phyloP scores from a whole-genome alignment of 1,140 invertebrate species.

The Idris sp. region DNA sequence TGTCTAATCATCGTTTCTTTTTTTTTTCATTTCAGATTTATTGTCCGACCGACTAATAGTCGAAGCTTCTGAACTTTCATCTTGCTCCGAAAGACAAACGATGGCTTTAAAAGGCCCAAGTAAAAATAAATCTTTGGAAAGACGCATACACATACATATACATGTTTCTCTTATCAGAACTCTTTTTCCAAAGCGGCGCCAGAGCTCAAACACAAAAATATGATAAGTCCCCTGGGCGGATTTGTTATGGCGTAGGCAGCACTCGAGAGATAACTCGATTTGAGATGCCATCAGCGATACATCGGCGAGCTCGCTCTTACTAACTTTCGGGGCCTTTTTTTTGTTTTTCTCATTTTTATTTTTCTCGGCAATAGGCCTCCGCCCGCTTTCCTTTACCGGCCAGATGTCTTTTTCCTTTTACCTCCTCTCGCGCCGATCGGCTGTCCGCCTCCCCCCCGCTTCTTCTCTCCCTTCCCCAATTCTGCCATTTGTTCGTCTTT shows the following conservation, averaged over 20 bases:
- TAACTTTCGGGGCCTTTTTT: slow-evolving; percentile 71
- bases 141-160: too few relatives aligned
- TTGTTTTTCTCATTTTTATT: too few relatives aligned
- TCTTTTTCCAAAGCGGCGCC: slow-evolving; percentile 16
- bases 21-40: too few relatives aligned
- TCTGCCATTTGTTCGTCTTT: slow-evolving; percentile 16
- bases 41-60: too few relatives aligned
- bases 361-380: slow-evolving; percentile 49
- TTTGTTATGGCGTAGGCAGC: slow-evolving; percentile 30
- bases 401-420: slow-evolving; percentile 70
- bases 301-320: slow-evolving; percentile 68
- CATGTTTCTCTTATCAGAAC: slow-evolving; percentile 20
- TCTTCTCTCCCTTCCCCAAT: slow-evolving; percentile 13
- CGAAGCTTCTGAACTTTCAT: too few relatives aligned
- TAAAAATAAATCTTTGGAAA: too few relatives aligned
- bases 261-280: slow-evolving; percentile 54
- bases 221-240: slow-evolving; percentile 37
- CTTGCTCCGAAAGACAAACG: too few relatives aligned
- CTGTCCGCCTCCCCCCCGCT: background rate
- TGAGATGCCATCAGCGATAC: slow-evolving; percentile 65
- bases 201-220: slow-evolving; percentile 5
- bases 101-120: too few relatives aligned
- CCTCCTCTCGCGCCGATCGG: slow-evolving; percentile 53
- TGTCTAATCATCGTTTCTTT: too few relatives aligned
- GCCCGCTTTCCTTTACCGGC: slow-evolving; percentile 60